phyloP scores from a whole-genome alignment of 2,113 vertebrate genomes.

The Scopus umbretta region DNA sequence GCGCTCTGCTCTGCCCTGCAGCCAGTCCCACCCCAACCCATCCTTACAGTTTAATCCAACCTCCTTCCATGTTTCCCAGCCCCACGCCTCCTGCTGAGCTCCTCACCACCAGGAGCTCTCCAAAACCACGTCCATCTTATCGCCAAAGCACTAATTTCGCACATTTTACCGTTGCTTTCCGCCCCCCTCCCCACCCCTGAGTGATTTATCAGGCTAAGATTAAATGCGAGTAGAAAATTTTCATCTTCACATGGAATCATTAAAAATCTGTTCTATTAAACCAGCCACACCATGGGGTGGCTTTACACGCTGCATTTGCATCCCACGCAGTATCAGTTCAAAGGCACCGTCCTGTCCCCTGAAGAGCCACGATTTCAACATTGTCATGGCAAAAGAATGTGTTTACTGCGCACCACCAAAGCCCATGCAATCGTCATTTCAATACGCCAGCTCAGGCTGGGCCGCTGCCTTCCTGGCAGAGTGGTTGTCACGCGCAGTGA shows the following conservation, averaged over 20 bases:
- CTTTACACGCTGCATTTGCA: background rate
- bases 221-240: background rate
- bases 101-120: background rate
- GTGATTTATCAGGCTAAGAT: background rate
- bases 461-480: background rate
- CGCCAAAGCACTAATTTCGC: accelerated
- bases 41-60: background rate
- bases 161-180: background rate
- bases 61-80: background rate
- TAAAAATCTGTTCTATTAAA: conserved; percentile 15
- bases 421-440: accelerated
- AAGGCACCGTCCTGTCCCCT: background rate
- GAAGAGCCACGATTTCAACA: background rate
- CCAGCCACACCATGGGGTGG: background rate
- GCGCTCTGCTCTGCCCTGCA: background rate
- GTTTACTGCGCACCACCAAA: background rate
- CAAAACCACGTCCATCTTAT: background rate
- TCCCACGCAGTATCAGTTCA: background rate
- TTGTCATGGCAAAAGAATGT: background rate
- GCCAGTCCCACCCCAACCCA: background rate
- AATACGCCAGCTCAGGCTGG: background rate
- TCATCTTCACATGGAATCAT: background rate
- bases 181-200: accelerated
- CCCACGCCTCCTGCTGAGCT: background rate
- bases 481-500: background rate